These are phyloP conservation scores for Cyanoramphus novaezelandiae DNA, from an alignment of 2,113 vertebrate species.

Conservation along the genomic window DNA sequence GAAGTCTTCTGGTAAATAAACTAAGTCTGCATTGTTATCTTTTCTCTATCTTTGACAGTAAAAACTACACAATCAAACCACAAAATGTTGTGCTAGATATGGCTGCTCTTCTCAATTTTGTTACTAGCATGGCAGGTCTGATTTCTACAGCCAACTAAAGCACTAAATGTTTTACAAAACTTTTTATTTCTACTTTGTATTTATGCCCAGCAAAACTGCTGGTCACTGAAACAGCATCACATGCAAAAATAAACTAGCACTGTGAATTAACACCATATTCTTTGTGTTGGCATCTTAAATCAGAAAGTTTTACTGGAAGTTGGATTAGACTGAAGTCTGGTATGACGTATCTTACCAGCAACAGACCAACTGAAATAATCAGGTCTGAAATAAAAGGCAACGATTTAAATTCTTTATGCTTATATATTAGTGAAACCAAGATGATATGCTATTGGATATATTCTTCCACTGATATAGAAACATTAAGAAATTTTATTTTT, in stretches of 20 bases:
- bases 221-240: neutral
- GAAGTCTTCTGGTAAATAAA: neutral
- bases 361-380: neutral
- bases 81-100: neutral
- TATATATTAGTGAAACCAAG: neutral
- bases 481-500: neutral
- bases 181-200: neutral
- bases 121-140: neutral
- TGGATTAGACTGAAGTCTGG: neutral
- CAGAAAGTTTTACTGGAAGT: neutral
- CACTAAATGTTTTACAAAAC: neutral
- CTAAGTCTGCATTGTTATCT: neutral
- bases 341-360: neutral
- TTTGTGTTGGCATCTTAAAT: neutral
- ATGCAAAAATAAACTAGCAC: neutral
- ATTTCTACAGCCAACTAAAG: neutral
- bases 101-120: neutral
- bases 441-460: neutral
- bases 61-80: neutral
- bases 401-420: neutral
- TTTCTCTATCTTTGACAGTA: neutral
- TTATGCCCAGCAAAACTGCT: neutral
- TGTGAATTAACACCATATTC: neutral
- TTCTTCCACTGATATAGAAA: neutral
- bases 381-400: neutral